These are phyloP conservation scores for Hyles lineata DNA, from an alignment of 2,888 invertebrate genomes.

Conservation along the genomic window DNA sequence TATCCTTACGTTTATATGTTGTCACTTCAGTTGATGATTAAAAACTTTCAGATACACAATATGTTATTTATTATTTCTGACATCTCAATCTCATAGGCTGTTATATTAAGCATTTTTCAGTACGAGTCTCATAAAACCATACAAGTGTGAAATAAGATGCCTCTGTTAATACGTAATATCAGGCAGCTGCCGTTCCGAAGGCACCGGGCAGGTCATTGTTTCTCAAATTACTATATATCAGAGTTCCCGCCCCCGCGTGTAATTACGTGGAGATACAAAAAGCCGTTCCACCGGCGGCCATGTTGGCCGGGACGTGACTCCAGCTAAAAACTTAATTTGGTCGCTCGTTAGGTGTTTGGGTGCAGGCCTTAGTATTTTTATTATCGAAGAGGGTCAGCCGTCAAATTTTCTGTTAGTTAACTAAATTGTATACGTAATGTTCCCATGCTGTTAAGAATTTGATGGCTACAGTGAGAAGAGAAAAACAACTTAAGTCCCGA, in stretches of 20 bases:
- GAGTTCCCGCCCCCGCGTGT: constrained; percentile 18
- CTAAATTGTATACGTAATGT: no score
- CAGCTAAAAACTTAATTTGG: constrained; percentile 28
- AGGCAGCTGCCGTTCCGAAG: constrained; percentile 9
- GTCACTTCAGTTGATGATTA: no score
- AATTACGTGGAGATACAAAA: constrained; percentile 30
- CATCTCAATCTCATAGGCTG: no score
- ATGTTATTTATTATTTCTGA: no score
- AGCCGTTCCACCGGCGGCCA: constrained; percentile 48
- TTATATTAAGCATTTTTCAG: no score
- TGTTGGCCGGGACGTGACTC: constrained; percentile 48
- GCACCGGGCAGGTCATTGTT: constrained; percentile 15
- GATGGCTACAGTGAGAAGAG: no score
- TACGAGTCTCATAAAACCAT: no score
- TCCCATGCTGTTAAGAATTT: no score
- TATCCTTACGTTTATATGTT: no score
- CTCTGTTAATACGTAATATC: neutral
- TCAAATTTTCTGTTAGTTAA: neutral
- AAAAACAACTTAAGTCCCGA: no score
- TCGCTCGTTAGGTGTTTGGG: constrained; percentile 22
- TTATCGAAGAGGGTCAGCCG: neutral
- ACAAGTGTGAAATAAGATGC: no score
- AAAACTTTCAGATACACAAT: no score
- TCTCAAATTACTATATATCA: constrained; percentile 26
- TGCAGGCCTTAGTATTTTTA: neutral